Evolutionary conservation across 2,888 invertebrate genomes (phyloP).

Genomic region (Tromatobia lineatoria): DNA sequence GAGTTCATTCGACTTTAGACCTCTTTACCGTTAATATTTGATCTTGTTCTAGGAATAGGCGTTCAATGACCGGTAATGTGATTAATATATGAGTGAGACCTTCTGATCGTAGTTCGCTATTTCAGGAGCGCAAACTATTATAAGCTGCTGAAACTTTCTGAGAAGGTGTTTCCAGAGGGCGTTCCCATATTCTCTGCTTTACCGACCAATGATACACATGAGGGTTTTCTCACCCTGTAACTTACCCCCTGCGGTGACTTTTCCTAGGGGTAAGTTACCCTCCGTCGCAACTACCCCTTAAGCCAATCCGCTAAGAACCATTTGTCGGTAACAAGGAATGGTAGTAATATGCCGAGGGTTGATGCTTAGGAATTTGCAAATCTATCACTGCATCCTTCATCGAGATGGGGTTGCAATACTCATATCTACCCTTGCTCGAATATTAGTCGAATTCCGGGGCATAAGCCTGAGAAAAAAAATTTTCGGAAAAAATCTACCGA

Average conservation of each 20-base stretch:
- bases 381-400: not conserved
- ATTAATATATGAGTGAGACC: not conserved
- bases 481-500: no score
- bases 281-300: constrained; percentile 23
- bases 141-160: constrained; percentile 3
- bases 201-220: constrained; percentile 39
- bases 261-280: constrained; percentile 9
- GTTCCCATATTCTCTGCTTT: constrained; percentile 30
- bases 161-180: constrained; percentile 19
- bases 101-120: constrained; percentile 11
- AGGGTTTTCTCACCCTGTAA: not conserved
- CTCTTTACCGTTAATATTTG: not conserved
- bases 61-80: constrained; percentile 2
- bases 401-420: constrained; percentile 10
- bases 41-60: constrained; percentile 14
- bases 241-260: constrained; percentile 15
- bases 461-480: no score
- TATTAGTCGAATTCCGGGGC: no score
- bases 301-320: not conserved
- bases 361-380: not conserved
- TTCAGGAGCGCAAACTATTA: constrained; percentile 14
- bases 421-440: not conserved
- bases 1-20: not conserved
- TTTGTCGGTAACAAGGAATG: not conserved
- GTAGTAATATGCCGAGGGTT: not conserved